phyloP scores from a whole-genome alignment of 2,113 vertebrate genomes.

The Istiophorus platypterus region DNA sequence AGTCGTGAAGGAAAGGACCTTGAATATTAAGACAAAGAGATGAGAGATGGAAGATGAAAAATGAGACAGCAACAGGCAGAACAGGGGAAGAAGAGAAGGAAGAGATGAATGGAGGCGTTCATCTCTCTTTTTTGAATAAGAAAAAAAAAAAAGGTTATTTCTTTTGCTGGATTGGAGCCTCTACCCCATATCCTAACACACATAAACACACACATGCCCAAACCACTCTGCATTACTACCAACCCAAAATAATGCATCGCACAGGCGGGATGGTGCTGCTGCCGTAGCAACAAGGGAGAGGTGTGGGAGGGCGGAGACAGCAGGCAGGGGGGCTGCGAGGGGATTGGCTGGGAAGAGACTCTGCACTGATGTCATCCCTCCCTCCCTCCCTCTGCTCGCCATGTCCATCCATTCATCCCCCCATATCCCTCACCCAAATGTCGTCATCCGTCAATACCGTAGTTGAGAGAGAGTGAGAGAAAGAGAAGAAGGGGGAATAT shows the following conservation, averaged over 20 bases:
- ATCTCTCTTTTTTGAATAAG: no score
- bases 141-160: slow-evolving; percentile 27
- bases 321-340: slow-evolving; percentile 43
- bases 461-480: slow-evolving; percentile 4
- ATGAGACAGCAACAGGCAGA: slow-evolving; percentile 1
- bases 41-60: slow-evolving; percentile 25
- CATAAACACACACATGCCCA: slow-evolving; percentile 17
- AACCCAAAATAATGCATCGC: slow-evolving; percentile 58
- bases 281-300: slow-evolving; percentile 82
- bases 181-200: slow-evolving; percentile 30
- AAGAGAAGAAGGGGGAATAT: slow-evolving; percentile 2
- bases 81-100: slow-evolving; percentile 12
- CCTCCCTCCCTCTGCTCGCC: slow-evolving; percentile 25
- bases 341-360: slow-evolving; percentile 63
- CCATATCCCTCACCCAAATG: slow-evolving; percentile 55
- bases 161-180: slow-evolving; percentile 44
- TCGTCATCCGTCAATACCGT: slow-evolving; percentile 73
- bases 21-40: slow-evolving; percentile 34
- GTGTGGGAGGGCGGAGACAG: slow-evolving; percentile 68
- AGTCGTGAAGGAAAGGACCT: slow-evolving; percentile 53
- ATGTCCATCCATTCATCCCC: slow-evolving; percentile 69
- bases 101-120: background rate
- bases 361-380: slow-evolving; percentile 70
- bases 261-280: slow-evolving; percentile 66
- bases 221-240: slow-evolving; percentile 56